These are phyloP conservation scores for Pharmacophagus antenor DNA, from an alignment of 2,888 invertebrate genomes.

Conservation along the genomic window DNA sequence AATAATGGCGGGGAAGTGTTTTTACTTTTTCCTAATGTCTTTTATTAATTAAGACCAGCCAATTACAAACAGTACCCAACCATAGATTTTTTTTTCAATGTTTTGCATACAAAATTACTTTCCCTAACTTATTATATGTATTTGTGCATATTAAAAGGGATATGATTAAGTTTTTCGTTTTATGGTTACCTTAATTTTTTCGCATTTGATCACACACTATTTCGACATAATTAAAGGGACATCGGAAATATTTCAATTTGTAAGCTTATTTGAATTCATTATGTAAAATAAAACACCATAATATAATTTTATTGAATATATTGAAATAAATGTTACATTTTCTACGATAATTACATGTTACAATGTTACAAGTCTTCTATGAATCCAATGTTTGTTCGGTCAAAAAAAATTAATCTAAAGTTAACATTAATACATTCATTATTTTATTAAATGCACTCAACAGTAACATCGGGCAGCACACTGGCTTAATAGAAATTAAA, in stretches of 20 bases:
- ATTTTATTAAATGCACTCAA: constrained; percentile 12
- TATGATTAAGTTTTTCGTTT: too few species aligned
- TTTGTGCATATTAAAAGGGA: too few species aligned
- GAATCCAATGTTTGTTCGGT: background rate
- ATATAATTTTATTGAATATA: constrained; percentile 22
- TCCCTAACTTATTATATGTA: too few species aligned
- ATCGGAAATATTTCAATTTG: background rate
- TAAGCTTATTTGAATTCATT: background rate
- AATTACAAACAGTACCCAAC: too few species aligned
- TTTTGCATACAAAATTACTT: too few species aligned
- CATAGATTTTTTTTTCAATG: too few species aligned
- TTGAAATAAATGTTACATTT: constrained; percentile 10
- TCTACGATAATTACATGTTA: constrained; percentile 25
- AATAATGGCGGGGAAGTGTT: too few species aligned
- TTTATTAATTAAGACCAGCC: too few species aligned
- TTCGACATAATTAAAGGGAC: too few species aligned
- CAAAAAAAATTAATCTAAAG: constrained; percentile 10
- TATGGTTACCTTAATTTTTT: too few species aligned
- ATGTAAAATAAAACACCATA: background rate
- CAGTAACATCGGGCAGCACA: constrained; percentile 13
- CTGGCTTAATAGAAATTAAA: constrained; percentile 11
- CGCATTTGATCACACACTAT: too few species aligned
- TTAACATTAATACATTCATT: constrained; percentile 21
- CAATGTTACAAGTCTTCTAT: constrained; percentile 1
- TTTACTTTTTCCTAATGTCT: too few species aligned